Percentiles rank a stretch among this genome's conserved stretches.
Conservation (phyloP, 1,140 invertebrate genomes). For the Rhagoletis pomonella region DNA sequence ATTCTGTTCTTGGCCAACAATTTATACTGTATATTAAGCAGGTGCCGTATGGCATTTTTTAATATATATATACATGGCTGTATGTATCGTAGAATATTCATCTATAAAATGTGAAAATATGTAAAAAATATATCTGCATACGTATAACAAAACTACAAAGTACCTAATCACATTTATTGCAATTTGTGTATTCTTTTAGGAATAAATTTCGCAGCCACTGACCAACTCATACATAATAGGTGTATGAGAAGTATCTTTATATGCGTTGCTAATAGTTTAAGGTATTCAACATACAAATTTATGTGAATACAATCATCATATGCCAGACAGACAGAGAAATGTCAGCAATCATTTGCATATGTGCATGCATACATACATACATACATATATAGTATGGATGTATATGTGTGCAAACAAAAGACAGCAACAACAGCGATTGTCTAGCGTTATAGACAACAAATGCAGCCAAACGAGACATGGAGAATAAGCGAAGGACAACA, state of each 20-base stretch:
- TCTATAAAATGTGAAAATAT: too few species aligned
- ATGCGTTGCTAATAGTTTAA: slow-evolving; percentile 27
- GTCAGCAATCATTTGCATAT: too few species aligned
- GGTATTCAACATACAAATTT: slow-evolving; percentile 15
- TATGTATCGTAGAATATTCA: too few species aligned
- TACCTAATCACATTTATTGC: too few species aligned
- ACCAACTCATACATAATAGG: not conserved
- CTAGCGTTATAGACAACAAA: slow-evolving; percentile 33
- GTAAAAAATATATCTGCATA: too few species aligned
- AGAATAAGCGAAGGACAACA: slow-evolving; percentile 44
- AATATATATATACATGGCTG: too few species aligned
- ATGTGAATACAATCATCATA: slow-evolving; percentile 25
- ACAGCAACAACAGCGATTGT: slow-evolving; percentile 20
- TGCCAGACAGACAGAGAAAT: slow-evolving; percentile 41
- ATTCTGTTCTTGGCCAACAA: too few species aligned
- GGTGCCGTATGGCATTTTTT: too few species aligned
- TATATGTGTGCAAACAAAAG: not conserved
- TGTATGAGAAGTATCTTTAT: not conserved
- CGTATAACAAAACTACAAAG: too few species aligned
- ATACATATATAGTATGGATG: not conserved
- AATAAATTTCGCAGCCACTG: too few species aligned
- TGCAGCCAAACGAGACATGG: slow-evolving; percentile 1
- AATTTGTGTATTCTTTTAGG: not conserved
- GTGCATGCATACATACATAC: too few species aligned
- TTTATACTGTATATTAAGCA: too few species aligned